Evolutionary conservation across 2,888 invertebrate genomes (phyloP), one percentile per base, ranked within the genome.

Genomic region (Neoscelio sp.): DNA sequence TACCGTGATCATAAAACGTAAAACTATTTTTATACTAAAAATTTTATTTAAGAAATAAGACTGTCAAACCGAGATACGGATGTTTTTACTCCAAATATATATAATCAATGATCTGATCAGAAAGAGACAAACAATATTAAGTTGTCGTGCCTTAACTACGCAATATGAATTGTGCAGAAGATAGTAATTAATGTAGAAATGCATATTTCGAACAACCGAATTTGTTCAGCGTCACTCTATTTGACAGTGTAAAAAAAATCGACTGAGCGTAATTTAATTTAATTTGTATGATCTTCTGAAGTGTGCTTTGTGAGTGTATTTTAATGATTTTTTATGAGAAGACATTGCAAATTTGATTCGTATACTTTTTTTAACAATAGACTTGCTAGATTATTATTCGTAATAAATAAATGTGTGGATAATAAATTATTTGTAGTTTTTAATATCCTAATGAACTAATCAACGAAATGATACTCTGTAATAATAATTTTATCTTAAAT

Each of bases 231-330:
- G n/a, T 12, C 12, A 12, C 13, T n/a, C 28, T 7, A 7, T 28
- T 7, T 6, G 7, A 28, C n/a, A 5, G 38, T 38, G 12, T 13
- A 5, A 38, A 38, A 10, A 38, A 4, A 13, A 38, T 13, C 12
- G 38, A 13, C 10, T 13, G 18, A 26, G 13, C 10, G 33, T 15
- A 18, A 10, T 8, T 52, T 18, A 33, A 33, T 15, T 33, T 33
- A 33, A 30, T 52, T 52, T 52, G 33, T 52, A 30, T 30, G 26
- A 52, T 1, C 8, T 7, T 1, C 8, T 7, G 30, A 8, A 12
- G 52, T 17, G 28, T 52, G 52, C 17, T 52, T 30, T 52, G 33
- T 33, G 30, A 30, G 33, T 15, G 13, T 52, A 33, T 28, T 10
- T 20, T 50, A 28, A 50, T 17, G 33, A 8, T 2, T 13, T 18